Base-by-base conservation (phyloP, 2,888 invertebrate species). In the Ornithoptera priamus region DNA sequence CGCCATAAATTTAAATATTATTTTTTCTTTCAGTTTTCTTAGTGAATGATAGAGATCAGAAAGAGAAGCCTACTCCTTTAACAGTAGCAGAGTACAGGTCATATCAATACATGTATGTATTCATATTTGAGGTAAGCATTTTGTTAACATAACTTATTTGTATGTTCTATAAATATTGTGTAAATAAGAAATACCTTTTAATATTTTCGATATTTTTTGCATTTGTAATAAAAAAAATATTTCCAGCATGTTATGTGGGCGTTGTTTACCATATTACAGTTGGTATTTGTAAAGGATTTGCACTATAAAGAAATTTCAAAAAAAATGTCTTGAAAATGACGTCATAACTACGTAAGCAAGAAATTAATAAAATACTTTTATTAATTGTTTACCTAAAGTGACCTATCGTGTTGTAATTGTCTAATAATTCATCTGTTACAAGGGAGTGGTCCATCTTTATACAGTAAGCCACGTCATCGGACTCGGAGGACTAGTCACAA, bases 121-220 rank as follows among this genome's bases (percentile, higher is more conserved):
- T 68, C 30, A 57, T 62, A 30, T 68, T 68, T 62, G 66, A 70
- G 36, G 68, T 72, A 30, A 70, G 65, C 7, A 57, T 50, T 50
- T 50, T 17, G 50, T 2, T 18, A 50, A 50, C 50, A 50, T 18
- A 50, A 12, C 50, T 18, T 17, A 4, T 50, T 50, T 46, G 36
- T 36, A 46, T 39, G 39, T 10, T 39, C 39, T 39, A 39, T 39
- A 10, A 39, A 39, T 39, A 39, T 10, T 39, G 10, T 10, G 39
- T 39, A 39, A 39, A 39, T 8, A 39, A 39, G 10, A 39, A 39
- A 39, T 10, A 39, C 39, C 39, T 39, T 1, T 39, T 39, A 39
- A 6, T 39, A 39, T 39, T 8, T 8, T 39, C 7, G 39, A 10
- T 8, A 39, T 39, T 39, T 8, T 8, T 1, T 39, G 39, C 39